Evolutionary conservation across 2,113 vertebrate species (phyloP), one percentile per base, ranked within the genome.

Genomic region (Pluvianellus socialis): DNA sequence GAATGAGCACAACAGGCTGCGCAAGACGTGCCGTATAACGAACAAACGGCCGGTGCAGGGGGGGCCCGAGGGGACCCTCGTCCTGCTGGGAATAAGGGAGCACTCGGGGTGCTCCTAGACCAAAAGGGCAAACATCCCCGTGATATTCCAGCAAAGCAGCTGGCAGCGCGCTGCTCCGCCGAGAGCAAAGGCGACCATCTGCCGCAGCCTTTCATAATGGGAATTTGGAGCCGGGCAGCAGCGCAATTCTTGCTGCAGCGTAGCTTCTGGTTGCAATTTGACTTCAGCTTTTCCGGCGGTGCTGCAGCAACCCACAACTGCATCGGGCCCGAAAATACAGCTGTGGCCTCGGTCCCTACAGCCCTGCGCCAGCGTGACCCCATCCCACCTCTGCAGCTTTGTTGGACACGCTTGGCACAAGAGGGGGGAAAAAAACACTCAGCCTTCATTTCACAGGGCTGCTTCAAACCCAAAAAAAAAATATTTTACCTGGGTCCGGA

Each of bases 401-500:
- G 8, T 2, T 35, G 62, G 71, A 33, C 44, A 9, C 18, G 62
- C 73, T 86, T 33, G 56, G 33, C 73, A 45, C 5, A 20, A 45
- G 55, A 63, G 13, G 72, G 10, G 38, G n/a, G n/a, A n/a, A 38
- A 38, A 4, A 20, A 74, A 56, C 23, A 26, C 32, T n/a, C 32
- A 11, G 18, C 62, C n/a, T 67, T n/a, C 33, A 27, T 58, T 83
- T 83, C 45, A 8, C 9, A 11, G 42, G 32, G 27, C 21, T 61
- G 18, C 44, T 27, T 49, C 40, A 45, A 71, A 91, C 17, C 32
- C 32, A 45, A 12, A 24, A 61, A 28, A 21, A 35, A 76, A 52
- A 55, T 35, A 4, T 70, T 75, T 90, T 97, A 99, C 99, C 99
- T 99, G 92, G 98, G 98, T 96, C 98, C 98, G 7, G 98, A 97